phyloP scores from a whole-genome alignment of 1,140 invertebrate species.

The Nixonia krombeini region DNA sequence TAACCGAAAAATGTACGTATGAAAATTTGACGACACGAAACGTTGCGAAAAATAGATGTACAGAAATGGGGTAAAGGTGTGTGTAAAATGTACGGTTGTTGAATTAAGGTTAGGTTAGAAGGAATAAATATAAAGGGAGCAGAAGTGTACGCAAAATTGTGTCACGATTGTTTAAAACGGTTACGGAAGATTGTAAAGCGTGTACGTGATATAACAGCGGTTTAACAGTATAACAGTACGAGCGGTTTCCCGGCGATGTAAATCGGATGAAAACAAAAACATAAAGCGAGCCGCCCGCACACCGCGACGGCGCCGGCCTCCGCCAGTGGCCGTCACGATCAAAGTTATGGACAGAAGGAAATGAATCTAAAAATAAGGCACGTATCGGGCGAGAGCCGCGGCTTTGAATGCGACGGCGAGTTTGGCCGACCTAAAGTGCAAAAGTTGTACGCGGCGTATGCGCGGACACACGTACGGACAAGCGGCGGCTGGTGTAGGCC shows the following conservation, averaged over 20 bases:
- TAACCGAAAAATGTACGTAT: too few species aligned
- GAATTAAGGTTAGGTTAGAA: background rate
- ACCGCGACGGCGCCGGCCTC: constrained; percentile 16
- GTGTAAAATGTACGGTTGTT: too few species aligned
- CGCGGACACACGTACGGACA: too few species aligned
- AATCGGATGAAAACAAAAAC: background rate
- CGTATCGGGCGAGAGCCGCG: constrained; percentile 52
- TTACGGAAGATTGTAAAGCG: too few species aligned
- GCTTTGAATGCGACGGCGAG: constrained; percentile 1
- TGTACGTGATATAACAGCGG: too few species aligned
- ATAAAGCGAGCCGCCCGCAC: too few species aligned
- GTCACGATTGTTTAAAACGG: too few species aligned
- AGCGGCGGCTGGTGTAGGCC: constrained; percentile 11
- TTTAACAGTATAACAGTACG: too few species aligned
- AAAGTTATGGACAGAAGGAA: constrained; percentile 56
- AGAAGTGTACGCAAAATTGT: too few species aligned
- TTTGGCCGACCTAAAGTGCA: background rate
- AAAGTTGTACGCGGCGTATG: constrained; percentile 17
- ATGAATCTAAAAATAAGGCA: constrained; percentile 61
- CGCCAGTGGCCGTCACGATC: constrained; percentile 47
- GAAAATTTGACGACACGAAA: too few species aligned
- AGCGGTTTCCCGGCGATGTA: background rate
- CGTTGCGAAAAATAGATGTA: too few species aligned
- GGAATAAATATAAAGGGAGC: background rate
- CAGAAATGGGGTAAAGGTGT: too few species aligned